phyloP scores from a whole-genome alignment of 2,113 vertebrate genomes.

The Nesoenas mayeri region DNA sequence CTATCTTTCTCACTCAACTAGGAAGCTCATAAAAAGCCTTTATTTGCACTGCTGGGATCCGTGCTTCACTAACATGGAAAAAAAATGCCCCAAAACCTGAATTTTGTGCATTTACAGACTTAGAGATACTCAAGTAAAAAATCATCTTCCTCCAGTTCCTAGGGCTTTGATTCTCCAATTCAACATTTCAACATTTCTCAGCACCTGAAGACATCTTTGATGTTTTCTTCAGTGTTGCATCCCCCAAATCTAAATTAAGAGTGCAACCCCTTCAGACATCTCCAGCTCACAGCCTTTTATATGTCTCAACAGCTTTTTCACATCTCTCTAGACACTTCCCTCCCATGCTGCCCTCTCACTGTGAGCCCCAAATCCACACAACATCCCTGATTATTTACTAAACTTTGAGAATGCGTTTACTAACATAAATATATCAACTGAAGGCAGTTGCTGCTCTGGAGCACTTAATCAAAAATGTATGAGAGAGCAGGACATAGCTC shows the following conservation, averaged over 20 bases:
- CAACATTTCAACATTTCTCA: background rate
- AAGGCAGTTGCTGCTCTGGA: background rate
- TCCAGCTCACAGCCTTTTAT: background rate
- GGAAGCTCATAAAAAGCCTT: background rate
- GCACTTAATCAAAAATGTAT: background rate
- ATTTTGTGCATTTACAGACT: background rate
- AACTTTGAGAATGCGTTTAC: background rate
- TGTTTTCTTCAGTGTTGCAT: background rate
- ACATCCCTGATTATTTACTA: background rate
- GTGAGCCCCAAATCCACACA: background rate
- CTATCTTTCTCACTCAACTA: background rate
- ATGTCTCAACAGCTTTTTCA: background rate
- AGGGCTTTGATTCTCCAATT: background rate
- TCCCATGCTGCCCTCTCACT: background rate
- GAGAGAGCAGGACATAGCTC: background rate
- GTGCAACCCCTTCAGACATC: background rate
- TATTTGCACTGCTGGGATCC: background rate
- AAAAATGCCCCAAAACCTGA: fast-evolving
- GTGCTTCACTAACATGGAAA: background rate
- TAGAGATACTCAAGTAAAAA: background rate
- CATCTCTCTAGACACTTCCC: background rate
- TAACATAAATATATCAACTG: background rate
- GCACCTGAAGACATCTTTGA: background rate
- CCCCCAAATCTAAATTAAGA: background rate
- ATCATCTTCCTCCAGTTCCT: background rate